Conservation (phyloP, 2,113 vertebrate species). For the Dipodomys spectabilis region DNA sequence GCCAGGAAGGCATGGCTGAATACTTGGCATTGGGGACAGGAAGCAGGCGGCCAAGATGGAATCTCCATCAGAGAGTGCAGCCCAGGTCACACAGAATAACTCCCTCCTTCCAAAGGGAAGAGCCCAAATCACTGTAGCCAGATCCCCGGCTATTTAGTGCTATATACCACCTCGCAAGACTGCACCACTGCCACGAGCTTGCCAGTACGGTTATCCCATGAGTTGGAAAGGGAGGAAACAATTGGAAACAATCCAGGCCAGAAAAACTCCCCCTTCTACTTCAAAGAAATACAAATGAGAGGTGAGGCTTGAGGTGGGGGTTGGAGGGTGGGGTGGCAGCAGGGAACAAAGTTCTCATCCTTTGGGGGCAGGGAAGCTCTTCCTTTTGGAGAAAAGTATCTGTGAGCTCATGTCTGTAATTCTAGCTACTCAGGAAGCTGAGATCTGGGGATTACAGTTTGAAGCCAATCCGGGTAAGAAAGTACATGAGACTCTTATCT, state of each 20-base stretch:
- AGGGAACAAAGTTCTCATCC: background rate
- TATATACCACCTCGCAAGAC: background rate
- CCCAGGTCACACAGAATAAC: slow-evolving; percentile 58
- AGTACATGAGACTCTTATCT: too few relatives aligned
- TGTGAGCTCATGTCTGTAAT: too few relatives aligned
- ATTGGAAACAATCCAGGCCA: background rate
- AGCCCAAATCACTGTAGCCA: background rate
- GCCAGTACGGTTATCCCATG: too few relatives aligned
- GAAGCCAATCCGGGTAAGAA: too few relatives aligned
- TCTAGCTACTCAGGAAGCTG: too few relatives aligned
- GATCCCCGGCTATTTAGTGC: background rate
- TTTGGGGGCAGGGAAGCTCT: background rate
- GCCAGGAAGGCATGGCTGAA: slow-evolving; percentile 26
- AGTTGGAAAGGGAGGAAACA: too few relatives aligned
- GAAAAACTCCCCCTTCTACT: background rate
- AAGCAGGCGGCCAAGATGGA: slow-evolving; percentile 69
- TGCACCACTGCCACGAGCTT: background rate
- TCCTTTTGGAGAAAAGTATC: too few relatives aligned
- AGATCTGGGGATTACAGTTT: too few relatives aligned
- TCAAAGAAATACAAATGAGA: background rate
- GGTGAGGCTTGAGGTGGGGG: background rate
- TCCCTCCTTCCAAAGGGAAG: slow-evolving; percentile 20
- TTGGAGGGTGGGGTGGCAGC: background rate
- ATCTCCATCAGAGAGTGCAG: slow-evolving; percentile 56
- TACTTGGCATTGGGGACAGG: slow-evolving; percentile 36